Conservation (phyloP, 2,888 invertebrate genomes). For the Ischnura elegans region DNA sequence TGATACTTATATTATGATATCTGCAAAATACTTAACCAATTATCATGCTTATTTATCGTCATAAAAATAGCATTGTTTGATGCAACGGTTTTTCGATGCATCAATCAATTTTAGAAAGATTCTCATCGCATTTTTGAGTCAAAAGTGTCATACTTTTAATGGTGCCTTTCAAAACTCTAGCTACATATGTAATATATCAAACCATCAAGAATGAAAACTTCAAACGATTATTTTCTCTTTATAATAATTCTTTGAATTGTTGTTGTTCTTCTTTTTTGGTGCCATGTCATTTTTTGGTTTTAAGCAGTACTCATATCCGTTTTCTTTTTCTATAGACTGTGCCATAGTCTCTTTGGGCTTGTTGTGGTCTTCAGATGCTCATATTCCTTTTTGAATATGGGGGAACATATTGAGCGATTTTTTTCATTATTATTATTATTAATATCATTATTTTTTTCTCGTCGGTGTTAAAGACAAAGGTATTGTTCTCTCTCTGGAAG, state of each 20-base stretch:
- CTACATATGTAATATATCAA: constrained; percentile 42
- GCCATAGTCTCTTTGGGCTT: constrained; percentile 45
- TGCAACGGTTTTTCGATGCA: neutral
- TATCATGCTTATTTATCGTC: neutral
- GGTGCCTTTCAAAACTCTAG: constrained; percentile 39
- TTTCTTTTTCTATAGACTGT: too few species aligned
- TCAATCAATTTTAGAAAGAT: neutral
- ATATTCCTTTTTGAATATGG: constrained; percentile 16
- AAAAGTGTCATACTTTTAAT: constrained; percentile 51
- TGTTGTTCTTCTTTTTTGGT: constrained; percentile 21
- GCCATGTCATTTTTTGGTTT: neutral
- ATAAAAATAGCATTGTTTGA: neutral
- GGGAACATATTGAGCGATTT: constrained; percentile 4
- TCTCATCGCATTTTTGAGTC: constrained; percentile 36
- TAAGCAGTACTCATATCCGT: constrained; percentile 19
- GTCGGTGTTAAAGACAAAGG: constrained; percentile 1
- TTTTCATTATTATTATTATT: constrained; percentile 24
- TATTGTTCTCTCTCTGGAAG: constrained; percentile 41
- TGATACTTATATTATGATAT: neutral
- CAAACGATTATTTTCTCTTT: constrained; percentile 23
- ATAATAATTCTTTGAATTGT: neutral
- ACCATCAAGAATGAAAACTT: constrained; percentile 61
- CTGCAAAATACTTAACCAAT: neutral
- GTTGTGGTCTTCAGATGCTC: constrained; percentile 47
- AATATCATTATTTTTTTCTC: neutral